These are phyloP conservation scores for Tridacna crocea DNA, from an alignment of 2,888 invertebrate genomes.

Conservation along the genomic window DNA sequence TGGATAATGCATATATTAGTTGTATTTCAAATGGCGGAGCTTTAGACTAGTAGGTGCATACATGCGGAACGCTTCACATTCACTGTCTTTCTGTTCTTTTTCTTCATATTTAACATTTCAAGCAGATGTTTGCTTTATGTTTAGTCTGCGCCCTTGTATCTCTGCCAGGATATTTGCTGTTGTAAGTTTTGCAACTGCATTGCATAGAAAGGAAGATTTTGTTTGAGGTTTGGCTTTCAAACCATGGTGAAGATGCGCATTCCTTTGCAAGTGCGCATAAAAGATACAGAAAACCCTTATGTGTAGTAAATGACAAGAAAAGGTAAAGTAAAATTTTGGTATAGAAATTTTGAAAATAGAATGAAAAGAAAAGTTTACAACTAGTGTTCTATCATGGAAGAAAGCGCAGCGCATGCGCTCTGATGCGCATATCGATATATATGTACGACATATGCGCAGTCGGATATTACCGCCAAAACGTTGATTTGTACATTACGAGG, in stretches of 20 bases:
- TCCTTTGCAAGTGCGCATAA: not conserved
- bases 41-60: conserved; percentile 25
- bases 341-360: not conserved
- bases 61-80: conserved; percentile 26
- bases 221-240: not conserved
- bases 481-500: conserved; percentile 51
- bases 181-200: too few species aligned
- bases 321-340: not conserved
- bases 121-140: not conserved
- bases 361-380: not conserved
- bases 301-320: not conserved
- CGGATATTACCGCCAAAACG: conserved; percentile 57
- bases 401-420: conserved; percentile 57
- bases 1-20: conserved; percentile 13
- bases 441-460: conserved; percentile 60
- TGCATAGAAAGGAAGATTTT: not conserved
- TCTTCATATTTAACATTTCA: not conserved
- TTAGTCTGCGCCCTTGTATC: too few species aligned
- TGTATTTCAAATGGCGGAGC: conserved; percentile 31
- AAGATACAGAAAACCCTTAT: not conserved
- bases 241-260: not conserved
- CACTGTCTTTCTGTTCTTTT: not conserved
- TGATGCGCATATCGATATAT: conserved; percentile 50
- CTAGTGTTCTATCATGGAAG: conserved; percentile 14
- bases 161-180: too few species aligned